Percentiles rank a stretch among this genome's conserved stretches.
These are phyloP conservation scores for Sminthopsis crassicaudata DNA, from an alignment of 2,113 vertebrate genomes.

Conservation along the genomic window DNA sequence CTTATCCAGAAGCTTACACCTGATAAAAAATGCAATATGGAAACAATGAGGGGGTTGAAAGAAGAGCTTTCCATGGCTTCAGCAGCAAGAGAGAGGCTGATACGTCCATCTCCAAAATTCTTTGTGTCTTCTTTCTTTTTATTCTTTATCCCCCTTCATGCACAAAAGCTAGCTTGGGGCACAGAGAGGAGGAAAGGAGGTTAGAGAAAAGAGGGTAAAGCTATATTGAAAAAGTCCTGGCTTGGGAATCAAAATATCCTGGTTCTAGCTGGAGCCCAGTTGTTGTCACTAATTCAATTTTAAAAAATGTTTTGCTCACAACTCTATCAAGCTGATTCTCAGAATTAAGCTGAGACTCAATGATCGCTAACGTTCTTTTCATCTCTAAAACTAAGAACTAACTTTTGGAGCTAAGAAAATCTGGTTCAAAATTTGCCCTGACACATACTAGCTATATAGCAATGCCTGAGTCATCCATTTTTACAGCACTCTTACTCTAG, in stretches of 20 bases:
- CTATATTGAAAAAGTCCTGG: neutral
- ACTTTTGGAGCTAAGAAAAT: neutral
- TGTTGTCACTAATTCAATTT: neutral
- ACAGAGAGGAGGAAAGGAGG: neutral
- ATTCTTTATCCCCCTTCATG: neutral
- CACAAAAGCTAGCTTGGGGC: neutral
- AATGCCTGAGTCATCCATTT: neutral
- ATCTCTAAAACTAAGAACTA: neutral
- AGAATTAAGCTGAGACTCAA: neutral
- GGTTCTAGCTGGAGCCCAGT: neutral
- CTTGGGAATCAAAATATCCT: neutral
- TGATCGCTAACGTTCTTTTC: neutral
- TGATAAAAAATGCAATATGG: neutral
- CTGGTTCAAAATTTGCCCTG: neutral
- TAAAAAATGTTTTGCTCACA: neutral
- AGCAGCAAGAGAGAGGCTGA: neutral
- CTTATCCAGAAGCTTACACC: neutral
- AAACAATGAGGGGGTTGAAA: neutral
- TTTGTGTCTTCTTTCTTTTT: neutral
- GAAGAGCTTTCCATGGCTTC: neutral
- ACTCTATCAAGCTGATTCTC: neutral
- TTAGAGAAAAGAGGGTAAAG: neutral
- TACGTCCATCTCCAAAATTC: neutral
- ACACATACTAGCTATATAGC: neutral
- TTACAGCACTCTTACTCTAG: neutral